Conservation (phyloP, 2,888 invertebrate species). For the Laothoe populi region DNA sequence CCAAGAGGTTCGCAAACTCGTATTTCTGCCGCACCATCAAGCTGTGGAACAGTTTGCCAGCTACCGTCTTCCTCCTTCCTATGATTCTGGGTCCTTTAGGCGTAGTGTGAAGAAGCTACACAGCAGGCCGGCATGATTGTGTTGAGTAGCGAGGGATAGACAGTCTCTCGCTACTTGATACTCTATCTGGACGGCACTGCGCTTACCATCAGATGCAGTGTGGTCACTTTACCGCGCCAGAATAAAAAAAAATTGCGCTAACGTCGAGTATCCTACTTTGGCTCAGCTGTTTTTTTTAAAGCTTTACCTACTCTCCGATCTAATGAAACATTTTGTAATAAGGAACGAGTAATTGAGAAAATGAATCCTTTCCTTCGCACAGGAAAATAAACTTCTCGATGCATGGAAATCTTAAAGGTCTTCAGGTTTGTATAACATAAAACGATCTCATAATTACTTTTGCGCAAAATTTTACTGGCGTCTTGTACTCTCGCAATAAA, state of each 20-base stretch:
- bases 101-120: no score
- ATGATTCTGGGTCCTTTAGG: no score
- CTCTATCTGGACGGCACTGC: no score
- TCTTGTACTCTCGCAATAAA: constrained; percentile 51
- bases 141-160: no score
- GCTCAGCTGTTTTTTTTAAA: background rate
- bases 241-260: background rate
- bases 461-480: constrained; percentile 42
- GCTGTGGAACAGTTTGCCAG: no score
- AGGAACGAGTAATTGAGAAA: constrained; percentile 12
- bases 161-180: no score
- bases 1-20: no score
- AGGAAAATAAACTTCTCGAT: constrained; percentile 14
- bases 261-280: background rate
- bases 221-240: background rate
- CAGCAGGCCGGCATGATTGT: no score
- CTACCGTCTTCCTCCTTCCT: no score
- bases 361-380: constrained; percentile 1
- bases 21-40: no score
- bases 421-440: constrained; percentile 49
- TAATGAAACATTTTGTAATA: constrained; percentile 5
- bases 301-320: background rate
- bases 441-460: constrained; percentile 52
- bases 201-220: no score
- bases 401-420: constrained; percentile 34